A percentile compares a stretch with the other conserved stretches of the same genome.
Conservation (phyloP, 2,797 vertebrate genomes). For the Fringilla coelebs region DNA sequence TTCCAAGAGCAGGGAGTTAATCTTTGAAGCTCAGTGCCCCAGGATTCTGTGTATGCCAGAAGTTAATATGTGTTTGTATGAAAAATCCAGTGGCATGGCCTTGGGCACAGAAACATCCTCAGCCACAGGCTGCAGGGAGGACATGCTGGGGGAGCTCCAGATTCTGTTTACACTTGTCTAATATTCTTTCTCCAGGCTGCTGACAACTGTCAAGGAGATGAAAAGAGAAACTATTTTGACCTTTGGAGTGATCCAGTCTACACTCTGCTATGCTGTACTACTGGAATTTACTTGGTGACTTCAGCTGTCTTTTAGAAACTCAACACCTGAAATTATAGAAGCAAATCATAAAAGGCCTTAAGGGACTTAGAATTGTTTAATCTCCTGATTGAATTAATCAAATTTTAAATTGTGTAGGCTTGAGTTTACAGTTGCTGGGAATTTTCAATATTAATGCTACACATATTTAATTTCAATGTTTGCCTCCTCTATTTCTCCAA, state of each 20-base stretch:
- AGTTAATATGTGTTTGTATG: not conserved
- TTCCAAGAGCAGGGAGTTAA: not conserved
- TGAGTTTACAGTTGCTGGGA: not conserved
- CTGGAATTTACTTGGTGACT: not conserved
- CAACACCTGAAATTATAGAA: not conserved
- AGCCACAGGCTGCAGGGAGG: not conserved
- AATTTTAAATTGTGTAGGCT: not conserved
- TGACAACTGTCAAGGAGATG: not conserved
- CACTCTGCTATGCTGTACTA: not conserved
- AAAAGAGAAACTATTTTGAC: not conserved
- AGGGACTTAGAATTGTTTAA: not conserved
- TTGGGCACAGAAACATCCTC: not conserved
- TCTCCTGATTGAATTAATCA: not conserved
- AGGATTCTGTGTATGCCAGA: not conserved
- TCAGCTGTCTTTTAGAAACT: not conserved
- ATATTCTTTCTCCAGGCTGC: not conserved
- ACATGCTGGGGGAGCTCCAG: fast-evolving
- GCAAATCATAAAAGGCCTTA: not conserved
- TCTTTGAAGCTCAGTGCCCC: not conserved
- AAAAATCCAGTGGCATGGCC: not conserved
- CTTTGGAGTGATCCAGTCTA: not conserved
- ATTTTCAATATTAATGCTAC: not conserved
- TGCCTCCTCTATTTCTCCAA: not conserved
- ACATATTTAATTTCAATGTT: not conserved
- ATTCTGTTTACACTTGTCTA: not conserved